These are phyloP conservation scores for Helicoverpa armigera DNA, from an alignment of 1,140 invertebrate genomes.

Conservation along the genomic window DNA sequence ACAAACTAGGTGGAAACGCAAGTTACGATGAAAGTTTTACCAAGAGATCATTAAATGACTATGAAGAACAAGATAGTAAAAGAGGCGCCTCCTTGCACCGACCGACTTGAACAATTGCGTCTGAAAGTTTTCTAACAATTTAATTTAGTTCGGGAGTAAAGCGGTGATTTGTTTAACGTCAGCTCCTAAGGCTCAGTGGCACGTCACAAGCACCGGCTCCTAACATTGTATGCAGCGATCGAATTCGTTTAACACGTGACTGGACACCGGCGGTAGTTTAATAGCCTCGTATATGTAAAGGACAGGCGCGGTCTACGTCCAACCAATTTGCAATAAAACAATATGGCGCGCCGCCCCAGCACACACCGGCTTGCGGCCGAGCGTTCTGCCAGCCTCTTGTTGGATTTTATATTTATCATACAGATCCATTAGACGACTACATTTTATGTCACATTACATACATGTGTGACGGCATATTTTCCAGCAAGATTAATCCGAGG, in stretches of 20 bases:
- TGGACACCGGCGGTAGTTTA: constrained; percentile 81
- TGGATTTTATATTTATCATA: constrained; percentile 52
- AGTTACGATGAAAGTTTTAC: constrained; percentile 26
- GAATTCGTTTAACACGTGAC: constrained; percentile 85
- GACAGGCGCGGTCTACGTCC: constrained; percentile 81
- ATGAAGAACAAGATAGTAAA: constrained; percentile 29
- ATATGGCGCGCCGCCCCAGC: constrained; percentile 74
- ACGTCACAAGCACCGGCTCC: constrained; percentile 65
- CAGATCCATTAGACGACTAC: constrained; percentile 70
- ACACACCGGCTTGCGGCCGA: constrained; percentile 69
- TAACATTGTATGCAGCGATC: constrained; percentile 79
- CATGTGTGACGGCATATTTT: constrained; percentile 55
- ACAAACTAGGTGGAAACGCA: not conserved
- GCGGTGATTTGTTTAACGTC: constrained; percentile 49
- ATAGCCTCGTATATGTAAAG: constrained; percentile 85
- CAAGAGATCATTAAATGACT: constrained; percentile 15
- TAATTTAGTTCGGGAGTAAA: constrained; percentile 38
- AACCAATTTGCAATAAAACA: constrained; percentile 87
- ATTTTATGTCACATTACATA: constrained; percentile 70
- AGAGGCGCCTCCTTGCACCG: not conserved
- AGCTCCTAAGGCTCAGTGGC: constrained; percentile 54
- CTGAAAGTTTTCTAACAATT: constrained; percentile 20
- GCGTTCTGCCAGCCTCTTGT: constrained; percentile 68
- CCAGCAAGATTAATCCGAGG: constrained; percentile 65
- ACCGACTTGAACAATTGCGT: constrained; percentile 17